Percentiles rank a stretch among this genome's conserved stretches.
Evolutionary conservation across 1,140 invertebrate genomes (phyloP).

Genomic region (roundworm (Caenorhabditis elegans)): WBcel235 BX284605.5:11841001-11841500

Average conservation of each 20-base stretch:
- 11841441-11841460: background rate
- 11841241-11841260: constrained; percentile 7
- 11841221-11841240: background rate
- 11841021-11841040: constrained; percentile 28
- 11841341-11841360: background rate
- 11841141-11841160: background rate
- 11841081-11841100: background rate
- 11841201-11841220: constrained; percentile 4
- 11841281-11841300: background rate
- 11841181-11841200: background rate
- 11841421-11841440: background rate
- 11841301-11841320: constrained; percentile 14
- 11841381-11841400: background rate
- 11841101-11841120: background rate
- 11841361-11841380: constrained; percentile 9
- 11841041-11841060: constrained; percentile 24
- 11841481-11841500: background rate
- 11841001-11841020: constrained; percentile 35
- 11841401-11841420: background rate
- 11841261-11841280: background rate
- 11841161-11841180: constrained; percentile 2
- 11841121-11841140: constrained; percentile 32
- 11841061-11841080: constrained; percentile 16
- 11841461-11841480: background rate
- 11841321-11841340: constrained; percentile 13